Base-by-base conservation (phyloP, 2,888 invertebrate species). In the Cephus runcator region DNA sequence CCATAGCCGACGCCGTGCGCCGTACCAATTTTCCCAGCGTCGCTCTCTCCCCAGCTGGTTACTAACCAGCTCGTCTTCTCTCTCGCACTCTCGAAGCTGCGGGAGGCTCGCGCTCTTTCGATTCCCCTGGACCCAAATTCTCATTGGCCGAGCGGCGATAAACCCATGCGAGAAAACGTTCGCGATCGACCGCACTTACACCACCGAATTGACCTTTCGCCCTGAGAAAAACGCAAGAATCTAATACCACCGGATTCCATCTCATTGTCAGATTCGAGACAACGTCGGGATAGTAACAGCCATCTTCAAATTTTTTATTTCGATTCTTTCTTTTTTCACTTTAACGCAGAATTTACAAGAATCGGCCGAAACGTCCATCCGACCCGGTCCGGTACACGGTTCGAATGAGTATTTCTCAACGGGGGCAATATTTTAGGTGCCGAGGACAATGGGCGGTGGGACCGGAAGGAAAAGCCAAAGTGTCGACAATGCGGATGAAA, bases 1-100 rank as follows among this genome's bases (percentile, higher is more conserved):
- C 78, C 73, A 68, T 73, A 77, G 77, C 75, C 75, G 40, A 69
- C 76, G 71, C 56, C 23, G 56, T 56, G 56, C 69, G 78, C 71
- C 73, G 74, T 81, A 79, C 81, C 83, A 81, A 82, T 83, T 83
- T 81, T 80, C 81, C 79, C 79, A 76, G 79, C 79, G 77, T 81
- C 76, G 75, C 76, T 75, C 82, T 78, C 83, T 75, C 77, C 56
- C 79, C 82, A 74, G 56, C 56, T 56, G 76, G 78, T 81, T 81
- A 79, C 84, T 79, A 83, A 82, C 81, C 82, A 83, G 80, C 76
- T 79, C 36, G 68, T 69, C 76, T 30, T 74, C 74, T 74, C 36
- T 0, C 35, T 35, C 23, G 35, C 30, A 34, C 34, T 30, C 6
- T 9, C 15, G 9, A 34, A 34, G 35, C 1, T 3, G 3, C 12